Evolutionary conservation across 1,140 invertebrate species (phyloP), one percentile per base, ranked within the genome.

Genomic region (Polypedilum vanderplanki): DNA sequence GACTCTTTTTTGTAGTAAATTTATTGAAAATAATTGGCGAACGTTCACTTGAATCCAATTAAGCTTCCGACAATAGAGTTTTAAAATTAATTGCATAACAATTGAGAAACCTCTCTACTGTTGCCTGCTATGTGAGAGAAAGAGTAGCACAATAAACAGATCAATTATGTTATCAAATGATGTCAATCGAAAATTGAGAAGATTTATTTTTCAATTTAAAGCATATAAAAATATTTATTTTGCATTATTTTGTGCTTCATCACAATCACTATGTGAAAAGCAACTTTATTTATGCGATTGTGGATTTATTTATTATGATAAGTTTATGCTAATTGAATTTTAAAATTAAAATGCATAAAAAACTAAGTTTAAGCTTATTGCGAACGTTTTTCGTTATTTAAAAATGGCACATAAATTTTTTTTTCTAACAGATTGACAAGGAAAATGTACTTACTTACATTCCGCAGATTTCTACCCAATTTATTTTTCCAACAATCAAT

Each of bases 41-140:
- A 12, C 10, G 46, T 46, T n/a, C n/a, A 46, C 41, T 46, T 57
- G 46, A 57, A 57, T 12, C 46, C 46, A 57, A 57, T 57, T 15
- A 57, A 57, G 46, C n/a, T 15, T 57, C 3, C 46, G 18, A 70
- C 65, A 70, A 70, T 70, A 4, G 15, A 70, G 18, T 22, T 18
- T 18, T 70, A 70, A n/a, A 70, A 70, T 70, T 70, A 70, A 70
- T 70, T 70, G 65, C 15, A 70, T 70, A 70, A 70, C 17, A 18
- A 70, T 20, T 70, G 5, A 22, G 46, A 57, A 8, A 1, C 65
- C 65, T n/a, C 46, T 57, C 24, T n/a, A n/a, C n/a, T 33, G 24
- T 33, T 33, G 24, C 24, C 24, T 33, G 5, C 24, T 57, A 15
- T 57, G 46, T 1, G n/a, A 57, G n/a, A 46, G 15, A 57, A 15